phyloP scores from a whole-genome alignment of 2,797 vertebrate species.

The Leuciscus waleckii region DNA sequence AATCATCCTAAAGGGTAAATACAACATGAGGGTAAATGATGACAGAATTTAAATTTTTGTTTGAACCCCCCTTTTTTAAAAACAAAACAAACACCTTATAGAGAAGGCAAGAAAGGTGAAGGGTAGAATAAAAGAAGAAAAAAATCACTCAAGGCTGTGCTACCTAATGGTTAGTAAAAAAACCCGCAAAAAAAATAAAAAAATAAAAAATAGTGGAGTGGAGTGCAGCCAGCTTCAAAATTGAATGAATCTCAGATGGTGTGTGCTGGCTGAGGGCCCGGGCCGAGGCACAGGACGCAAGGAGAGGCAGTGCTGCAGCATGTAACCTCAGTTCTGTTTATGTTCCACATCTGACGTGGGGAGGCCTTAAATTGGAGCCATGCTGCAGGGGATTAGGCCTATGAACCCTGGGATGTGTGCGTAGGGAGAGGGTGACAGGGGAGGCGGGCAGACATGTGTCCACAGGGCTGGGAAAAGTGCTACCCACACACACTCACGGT shows the following conservation, averaged over 20 bases:
- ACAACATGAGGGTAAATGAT: background rate
- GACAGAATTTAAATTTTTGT: background rate
- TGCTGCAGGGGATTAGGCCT: constrained; percentile 78
- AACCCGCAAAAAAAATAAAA: constrained; percentile 15
- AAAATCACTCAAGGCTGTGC: constrained; percentile 26
- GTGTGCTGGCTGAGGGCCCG: constrained; percentile 59
- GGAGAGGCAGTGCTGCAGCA: constrained; percentile 59
- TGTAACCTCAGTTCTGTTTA: constrained; percentile 73
- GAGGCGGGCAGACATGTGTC: constrained; percentile 70
- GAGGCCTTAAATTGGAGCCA: constrained; percentile 79
- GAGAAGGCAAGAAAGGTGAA: constrained; percentile 31
- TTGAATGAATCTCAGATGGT: constrained; percentile 78
- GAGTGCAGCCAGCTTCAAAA: constrained; percentile 73
- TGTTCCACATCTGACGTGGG: constrained; percentile 71
- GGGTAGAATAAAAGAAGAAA: constrained; percentile 3
- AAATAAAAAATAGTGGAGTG: constrained; percentile 64
- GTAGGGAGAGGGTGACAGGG: constrained; percentile 35
- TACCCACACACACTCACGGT: constrained; percentile 50
- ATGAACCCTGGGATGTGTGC: constrained; percentile 62
- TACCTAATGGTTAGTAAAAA: constrained; percentile 44
- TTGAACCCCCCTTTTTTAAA: background rate
- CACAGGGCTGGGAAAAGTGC: constrained; percentile 70
- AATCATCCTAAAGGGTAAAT: background rate
- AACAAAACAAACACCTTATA: constrained; percentile 57
- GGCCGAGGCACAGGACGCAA: constrained; percentile 47